Evolutionary conservation across 2,113 vertebrate species (phyloP).

Genomic region (Tiliqua scincoides): DNA sequence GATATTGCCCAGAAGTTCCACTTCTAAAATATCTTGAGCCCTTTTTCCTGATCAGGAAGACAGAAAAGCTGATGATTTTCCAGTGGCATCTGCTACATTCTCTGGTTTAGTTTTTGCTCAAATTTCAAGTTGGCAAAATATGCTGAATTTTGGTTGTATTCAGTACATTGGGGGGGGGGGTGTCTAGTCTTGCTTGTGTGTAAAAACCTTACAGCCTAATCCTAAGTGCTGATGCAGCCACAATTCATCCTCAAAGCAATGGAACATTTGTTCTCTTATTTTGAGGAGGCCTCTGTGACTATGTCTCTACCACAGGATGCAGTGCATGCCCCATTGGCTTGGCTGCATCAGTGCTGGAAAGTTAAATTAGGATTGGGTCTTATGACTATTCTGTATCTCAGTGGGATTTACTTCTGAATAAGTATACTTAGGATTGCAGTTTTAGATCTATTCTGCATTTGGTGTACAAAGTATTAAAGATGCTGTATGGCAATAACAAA

Average conservation of each 20-base stretch:
- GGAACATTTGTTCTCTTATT: no score
- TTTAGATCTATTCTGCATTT: background rate
- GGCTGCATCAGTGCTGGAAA: no score
- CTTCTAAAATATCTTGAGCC: background rate
- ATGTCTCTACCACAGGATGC: no score
- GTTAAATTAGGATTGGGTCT: no score
- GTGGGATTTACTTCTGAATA: background rate
- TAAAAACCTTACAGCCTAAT: no score
- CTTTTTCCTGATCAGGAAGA: conserved; percentile 8
- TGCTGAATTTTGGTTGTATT: background rate
- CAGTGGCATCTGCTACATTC: conserved; percentile 14
- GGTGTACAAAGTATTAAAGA: no score
- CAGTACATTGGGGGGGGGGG: background rate
- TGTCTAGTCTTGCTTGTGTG: background rate
- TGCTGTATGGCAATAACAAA: background rate
- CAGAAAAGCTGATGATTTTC: background rate
- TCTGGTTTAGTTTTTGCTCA: background rate
- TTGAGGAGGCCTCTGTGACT: no score
- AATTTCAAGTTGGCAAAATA: conserved; percentile 23
- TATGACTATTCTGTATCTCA: no score
- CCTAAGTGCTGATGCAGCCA: no score
- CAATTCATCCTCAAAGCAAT: no score
- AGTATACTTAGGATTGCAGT: background rate
- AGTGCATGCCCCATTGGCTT: no score
- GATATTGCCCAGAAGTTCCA: background rate